A percentile compares a stretch with the other conserved stretches of the same genome.
phyloP scores from a whole-genome alignment of 2,797 vertebrate species.

The Cirrhinus mrigala region DNA sequence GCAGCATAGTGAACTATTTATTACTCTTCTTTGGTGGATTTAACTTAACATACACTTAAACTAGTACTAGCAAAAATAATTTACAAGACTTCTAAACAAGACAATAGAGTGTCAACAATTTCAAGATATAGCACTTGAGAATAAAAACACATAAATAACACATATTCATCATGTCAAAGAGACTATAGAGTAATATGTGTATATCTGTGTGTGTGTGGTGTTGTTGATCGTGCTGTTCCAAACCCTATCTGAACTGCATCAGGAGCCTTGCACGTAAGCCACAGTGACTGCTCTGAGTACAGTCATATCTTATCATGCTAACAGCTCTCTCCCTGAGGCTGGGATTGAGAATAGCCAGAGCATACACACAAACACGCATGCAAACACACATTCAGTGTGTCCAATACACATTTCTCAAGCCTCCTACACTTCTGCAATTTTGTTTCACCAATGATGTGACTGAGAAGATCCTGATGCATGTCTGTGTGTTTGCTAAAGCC shows the following conservation, averaged over 20 bases:
- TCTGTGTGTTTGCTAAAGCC: background rate
- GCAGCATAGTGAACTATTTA: background rate
- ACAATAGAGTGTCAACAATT: constrained; percentile 1
- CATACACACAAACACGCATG: constrained; percentile 20
- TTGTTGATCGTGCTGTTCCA: constrained; percentile 27
- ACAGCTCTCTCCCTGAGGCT: constrained; percentile 65
- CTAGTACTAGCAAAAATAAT: background rate
- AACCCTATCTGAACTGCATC: constrained; percentile 50
- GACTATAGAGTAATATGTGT: background rate
- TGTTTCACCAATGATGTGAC: background rate
- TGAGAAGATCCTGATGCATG: background rate
- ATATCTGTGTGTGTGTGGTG: background rate
- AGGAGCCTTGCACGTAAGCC: constrained; percentile 58
- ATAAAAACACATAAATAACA: constrained; percentile 15
- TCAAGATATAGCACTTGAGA: background rate
- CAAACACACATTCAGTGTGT: constrained; percentile 28
- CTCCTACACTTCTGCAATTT: background rate
- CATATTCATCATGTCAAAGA: constrained; percentile 7
- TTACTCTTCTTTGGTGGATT: too few relatives aligned
- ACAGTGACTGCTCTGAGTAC: constrained; percentile 63
- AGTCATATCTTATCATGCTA: constrained; percentile 76
- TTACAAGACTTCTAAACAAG: background rate
- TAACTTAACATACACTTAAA: background rate
- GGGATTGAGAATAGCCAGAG: constrained; percentile 73
- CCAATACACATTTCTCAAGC: constrained; percentile 45